Evolutionary conservation across 1,140 invertebrate genomes (phyloP).

Genomic region (Elysia chlorotica): DNA sequence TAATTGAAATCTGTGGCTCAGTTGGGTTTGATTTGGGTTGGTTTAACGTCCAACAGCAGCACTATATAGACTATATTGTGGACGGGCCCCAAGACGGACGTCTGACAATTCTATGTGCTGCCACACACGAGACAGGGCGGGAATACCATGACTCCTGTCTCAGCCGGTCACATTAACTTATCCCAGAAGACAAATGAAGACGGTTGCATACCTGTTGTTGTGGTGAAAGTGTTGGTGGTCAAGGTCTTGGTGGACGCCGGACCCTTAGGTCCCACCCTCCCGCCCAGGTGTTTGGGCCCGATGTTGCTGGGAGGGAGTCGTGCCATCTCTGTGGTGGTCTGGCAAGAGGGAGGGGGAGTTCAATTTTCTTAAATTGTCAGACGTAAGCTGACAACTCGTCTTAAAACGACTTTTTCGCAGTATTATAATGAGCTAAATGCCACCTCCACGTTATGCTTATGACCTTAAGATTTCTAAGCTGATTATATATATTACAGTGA

Average conservation of each 20-base stretch:
- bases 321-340: not conserved
- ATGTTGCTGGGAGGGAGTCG: not conserved
- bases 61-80: too few species aligned
- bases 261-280: too few species aligned
- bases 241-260: not conserved
- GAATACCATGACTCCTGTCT: too few species aligned
- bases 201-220: not conserved
- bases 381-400: not conserved
- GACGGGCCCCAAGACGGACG: too few species aligned
- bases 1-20: too few species aligned
- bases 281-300: not conserved
- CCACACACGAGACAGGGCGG: too few species aligned
- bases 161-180: too few species aligned
- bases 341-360: not conserved
- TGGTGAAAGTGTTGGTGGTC: conserved; percentile 7
- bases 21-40: too few species aligned
- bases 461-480: not conserved
- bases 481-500: not conserved
- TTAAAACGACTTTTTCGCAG: not conserved
- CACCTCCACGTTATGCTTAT: not conserved
- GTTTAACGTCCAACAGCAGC: too few species aligned
- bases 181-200: not conserved
- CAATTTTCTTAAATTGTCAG: not conserved
- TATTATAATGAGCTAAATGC: not conserved
- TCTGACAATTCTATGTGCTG: too few species aligned